Conservation (phyloP, 2,888 invertebrate species). For the Apeira syringaria region DNA sequence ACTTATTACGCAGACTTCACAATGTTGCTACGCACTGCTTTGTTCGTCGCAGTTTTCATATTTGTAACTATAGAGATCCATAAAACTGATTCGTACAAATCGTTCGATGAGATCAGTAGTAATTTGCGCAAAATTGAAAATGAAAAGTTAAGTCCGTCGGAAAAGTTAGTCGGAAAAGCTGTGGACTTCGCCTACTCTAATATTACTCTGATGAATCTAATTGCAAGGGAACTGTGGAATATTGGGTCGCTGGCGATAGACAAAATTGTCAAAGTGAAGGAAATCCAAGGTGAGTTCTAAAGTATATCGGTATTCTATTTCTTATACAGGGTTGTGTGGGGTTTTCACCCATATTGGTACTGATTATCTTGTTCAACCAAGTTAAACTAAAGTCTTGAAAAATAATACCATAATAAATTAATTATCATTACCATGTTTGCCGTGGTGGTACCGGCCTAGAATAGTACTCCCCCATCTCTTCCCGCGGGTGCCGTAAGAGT, state of each 20-base stretch:
- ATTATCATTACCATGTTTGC: too few relatives aligned
- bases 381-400: too few relatives aligned
- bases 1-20: conserved; percentile 24
- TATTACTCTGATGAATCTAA: conserved; percentile 62
- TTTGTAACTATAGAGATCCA: conserved; percentile 38
- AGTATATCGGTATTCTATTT: too few relatives aligned
- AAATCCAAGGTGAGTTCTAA: conserved; percentile 35
- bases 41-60: conserved; percentile 31
- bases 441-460: too few relatives aligned
- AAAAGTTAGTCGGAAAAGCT: conserved; percentile 59
- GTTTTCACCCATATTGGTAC: too few relatives aligned
- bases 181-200: conserved; percentile 71
- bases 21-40: conserved; percentile 39
- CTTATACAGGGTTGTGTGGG: too few relatives aligned
- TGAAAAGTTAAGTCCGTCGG: conserved; percentile 47
- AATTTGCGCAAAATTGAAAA: conserved; percentile 44
- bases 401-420: too few relatives aligned
- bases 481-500: too few relatives aligned
- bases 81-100: conserved; percentile 49
- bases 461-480: too few relatives aligned
- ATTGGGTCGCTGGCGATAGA: conserved; percentile 63
- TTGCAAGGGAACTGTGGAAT: conserved; percentile 69
- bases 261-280: conserved; percentile 56
- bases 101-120: conserved; percentile 44
- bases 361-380: too few relatives aligned